phyloP scores from a whole-genome alignment of 2,113 vertebrate genomes.

The Aramus guarauna region DNA sequence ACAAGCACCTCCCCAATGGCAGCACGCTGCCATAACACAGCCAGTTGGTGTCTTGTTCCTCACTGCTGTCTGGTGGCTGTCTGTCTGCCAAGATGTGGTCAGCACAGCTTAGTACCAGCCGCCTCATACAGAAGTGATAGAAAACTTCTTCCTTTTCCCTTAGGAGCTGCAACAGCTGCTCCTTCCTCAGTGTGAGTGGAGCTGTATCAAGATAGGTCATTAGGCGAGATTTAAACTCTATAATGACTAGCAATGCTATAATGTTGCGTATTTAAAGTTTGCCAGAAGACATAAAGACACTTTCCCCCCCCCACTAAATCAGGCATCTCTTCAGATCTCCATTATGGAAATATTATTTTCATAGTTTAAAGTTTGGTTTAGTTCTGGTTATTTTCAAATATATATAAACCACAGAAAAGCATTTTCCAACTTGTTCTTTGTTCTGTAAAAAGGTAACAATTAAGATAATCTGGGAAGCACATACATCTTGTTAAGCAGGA shows the following conservation, averaged over 20 bases:
- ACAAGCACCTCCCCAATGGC: background rate
- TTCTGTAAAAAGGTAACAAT: background rate
- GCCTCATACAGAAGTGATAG: background rate
- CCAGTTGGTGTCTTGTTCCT: background rate
- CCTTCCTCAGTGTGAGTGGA: background rate
- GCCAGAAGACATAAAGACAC: background rate
- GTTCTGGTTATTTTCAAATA: background rate
- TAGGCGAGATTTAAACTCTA: background rate
- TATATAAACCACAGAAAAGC: background rate
- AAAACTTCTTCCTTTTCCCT: background rate
- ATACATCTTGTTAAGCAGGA: background rate
- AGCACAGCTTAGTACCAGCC: background rate
- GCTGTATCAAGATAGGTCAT: background rate
- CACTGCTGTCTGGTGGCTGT: background rate
- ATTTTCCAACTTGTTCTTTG: background rate
- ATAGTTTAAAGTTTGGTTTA: background rate
- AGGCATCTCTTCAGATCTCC: background rate
- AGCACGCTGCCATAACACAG: background rate
- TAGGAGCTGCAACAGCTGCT: background rate
- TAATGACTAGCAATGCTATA: background rate
- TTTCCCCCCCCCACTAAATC: no score
- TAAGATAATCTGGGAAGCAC: background rate
- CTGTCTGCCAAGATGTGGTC: constrained; percentile 11
- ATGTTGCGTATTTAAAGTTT: background rate
- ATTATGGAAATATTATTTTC: background rate